phyloP scores from a whole-genome alignment of 2,888 invertebrate species.

The Pasiphila rectangulata region DNA sequence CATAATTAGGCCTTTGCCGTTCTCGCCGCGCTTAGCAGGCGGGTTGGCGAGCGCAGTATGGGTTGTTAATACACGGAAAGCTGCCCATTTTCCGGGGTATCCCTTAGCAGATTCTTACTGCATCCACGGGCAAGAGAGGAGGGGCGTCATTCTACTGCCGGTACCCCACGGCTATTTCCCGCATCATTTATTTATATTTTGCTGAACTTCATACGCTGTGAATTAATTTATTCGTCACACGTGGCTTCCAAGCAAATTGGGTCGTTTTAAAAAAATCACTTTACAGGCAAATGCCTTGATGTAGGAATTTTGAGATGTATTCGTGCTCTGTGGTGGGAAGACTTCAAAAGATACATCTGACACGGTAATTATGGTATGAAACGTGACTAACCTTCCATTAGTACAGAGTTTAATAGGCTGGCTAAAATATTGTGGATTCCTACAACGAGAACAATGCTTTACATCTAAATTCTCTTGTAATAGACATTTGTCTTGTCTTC shows the following conservation, averaged over 20 bases:
- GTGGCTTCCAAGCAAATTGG: constrained; percentile 18
- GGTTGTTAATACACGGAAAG: too few species aligned
- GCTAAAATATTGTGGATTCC: constrained; percentile 1
- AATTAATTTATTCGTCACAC: constrained; percentile 16
- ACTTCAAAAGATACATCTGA: constrained; percentile 12
- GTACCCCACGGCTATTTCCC: too few species aligned
- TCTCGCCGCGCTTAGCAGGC: too few species aligned
- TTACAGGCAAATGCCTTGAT: constrained; percentile 13
- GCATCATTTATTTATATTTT: constrained; percentile 19
- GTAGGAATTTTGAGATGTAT: constrained; percentile 6
- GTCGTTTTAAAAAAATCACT: constrained; percentile 7
- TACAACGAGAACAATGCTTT: constrained; percentile 7
- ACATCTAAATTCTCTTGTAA: too few species aligned
- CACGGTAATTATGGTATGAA: constrained; percentile 12
- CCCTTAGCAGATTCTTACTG: too few species aligned
- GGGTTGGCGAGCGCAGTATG: too few species aligned
- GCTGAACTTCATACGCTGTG: constrained; percentile 7
- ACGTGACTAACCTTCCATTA: constrained; percentile 13
- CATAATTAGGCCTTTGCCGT: too few species aligned
- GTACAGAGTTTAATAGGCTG: background rate
- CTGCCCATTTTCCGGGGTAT: too few species aligned
- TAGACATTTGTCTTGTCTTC: background rate
- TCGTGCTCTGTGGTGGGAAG: constrained; percentile 5
- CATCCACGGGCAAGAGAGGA: too few species aligned
- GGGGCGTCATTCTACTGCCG: too few species aligned